A percentile compares a stretch with the other conserved stretches of the same genome.
Evolutionary conservation across 1,140 invertebrate genomes (phyloP).

Genomic region (Pseudomyrmex flavicornis): DNA sequence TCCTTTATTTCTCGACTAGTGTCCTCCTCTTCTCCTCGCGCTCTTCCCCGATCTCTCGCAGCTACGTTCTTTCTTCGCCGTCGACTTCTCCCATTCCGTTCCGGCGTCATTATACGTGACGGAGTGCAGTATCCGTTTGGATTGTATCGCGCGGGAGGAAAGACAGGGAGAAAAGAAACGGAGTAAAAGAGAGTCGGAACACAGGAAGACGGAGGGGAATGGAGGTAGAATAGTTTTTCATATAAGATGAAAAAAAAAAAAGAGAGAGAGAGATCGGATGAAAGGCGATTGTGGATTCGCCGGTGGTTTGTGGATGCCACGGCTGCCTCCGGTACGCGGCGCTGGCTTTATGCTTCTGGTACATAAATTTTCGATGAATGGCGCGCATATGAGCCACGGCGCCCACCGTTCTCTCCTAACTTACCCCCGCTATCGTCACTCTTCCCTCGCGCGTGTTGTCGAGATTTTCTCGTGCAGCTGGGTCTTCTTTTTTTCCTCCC

Average conservation of each 20-base stretch:
- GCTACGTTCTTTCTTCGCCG: constrained; percentile 33
- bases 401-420: constrained; percentile 70
- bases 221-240: not conserved
- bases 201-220: constrained; percentile 15
- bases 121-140: constrained; percentile 53
- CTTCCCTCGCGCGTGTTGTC: constrained; percentile 20
- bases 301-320: constrained; percentile 70
- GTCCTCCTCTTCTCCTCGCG: not conserved
- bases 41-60: not conserved
- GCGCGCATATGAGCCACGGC: constrained; percentile 71
- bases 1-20: constrained; percentile 63
- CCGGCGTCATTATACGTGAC: constrained; percentile 47
- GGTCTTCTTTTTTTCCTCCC: constrained; percentile 36
- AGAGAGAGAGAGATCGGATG: constrained; percentile 16
- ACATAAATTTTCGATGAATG: constrained; percentile 80
- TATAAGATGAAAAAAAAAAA: not conserved
- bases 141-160: constrained; percentile 51
- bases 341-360: constrained; percentile 77
- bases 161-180: constrained; percentile 36
- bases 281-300: constrained; percentile 72
- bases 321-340: constrained; percentile 53
- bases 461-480: constrained; percentile 61
- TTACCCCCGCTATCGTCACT: constrained; percentile 37
- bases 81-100: constrained; percentile 51
- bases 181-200: constrained; percentile 45